Evolutionary conservation across 2,888 invertebrate species (phyloP).

Genomic region (Synanthedon andrenaeformis): DNA sequence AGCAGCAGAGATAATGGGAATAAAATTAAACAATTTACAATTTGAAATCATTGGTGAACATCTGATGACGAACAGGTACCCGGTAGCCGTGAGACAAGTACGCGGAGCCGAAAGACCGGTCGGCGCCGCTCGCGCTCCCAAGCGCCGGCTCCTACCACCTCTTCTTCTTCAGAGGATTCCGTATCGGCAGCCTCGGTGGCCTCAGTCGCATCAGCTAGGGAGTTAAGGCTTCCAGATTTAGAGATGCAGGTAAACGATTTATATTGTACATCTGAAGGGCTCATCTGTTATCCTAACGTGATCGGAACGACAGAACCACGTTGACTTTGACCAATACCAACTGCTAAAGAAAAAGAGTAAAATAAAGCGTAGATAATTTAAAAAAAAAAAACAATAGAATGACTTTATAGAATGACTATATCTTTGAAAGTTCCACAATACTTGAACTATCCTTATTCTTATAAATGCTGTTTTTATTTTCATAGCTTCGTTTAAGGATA

Average conservation of each 20-base stretch:
- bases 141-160: conserved; percentile 50
- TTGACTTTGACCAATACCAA: no score
- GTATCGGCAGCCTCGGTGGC: conserved; percentile 58
- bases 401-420: no score
- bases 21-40: no score
- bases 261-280: not conserved
- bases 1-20: no score
- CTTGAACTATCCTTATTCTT: no score
- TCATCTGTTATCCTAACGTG: not conserved
- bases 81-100: conserved; percentile 28
- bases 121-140: conserved; percentile 55
- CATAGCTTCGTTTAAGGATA: not conserved
- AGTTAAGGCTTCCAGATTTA: conserved; percentile 46
- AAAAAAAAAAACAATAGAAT: no score
- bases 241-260: conserved; percentile 45
- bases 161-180: conserved; percentile 51
- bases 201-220: conserved; percentile 55
- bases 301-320: no score
- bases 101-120: conserved; percentile 33
- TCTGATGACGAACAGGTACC: conserved; percentile 33
- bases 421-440: no score
- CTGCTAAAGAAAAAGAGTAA: no score
- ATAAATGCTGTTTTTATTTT: no score
- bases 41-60: no score
- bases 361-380: no score